These are phyloP conservation scores for Dilophus febrilis DNA, from an alignment of 2,888 invertebrate species.

Conservation along the genomic window DNA sequence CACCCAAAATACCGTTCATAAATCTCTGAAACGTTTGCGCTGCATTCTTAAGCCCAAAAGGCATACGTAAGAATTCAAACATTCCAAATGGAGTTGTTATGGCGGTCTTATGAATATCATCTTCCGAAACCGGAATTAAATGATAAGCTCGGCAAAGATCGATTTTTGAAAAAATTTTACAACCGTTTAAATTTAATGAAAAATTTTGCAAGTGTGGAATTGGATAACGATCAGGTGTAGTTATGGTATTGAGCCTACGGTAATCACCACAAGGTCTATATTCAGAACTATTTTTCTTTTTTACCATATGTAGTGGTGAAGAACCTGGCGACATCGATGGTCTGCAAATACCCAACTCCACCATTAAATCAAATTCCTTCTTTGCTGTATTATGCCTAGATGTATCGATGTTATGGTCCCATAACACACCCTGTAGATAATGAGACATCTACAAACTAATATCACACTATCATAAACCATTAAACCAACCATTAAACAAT, in stretches of 20 bases:
- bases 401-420: not conserved
- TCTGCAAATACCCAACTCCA: not conserved
- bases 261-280: conserved; percentile 18
- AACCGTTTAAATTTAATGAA: conserved; percentile 9
- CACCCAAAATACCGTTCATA: conserved; percentile 13
- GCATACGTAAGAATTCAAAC: conserved; percentile 18
- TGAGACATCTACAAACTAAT: too few species aligned
- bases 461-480: too few species aligned
- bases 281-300: not conserved
- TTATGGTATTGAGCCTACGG: conserved; percentile 15
- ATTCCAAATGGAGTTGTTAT: conserved; percentile 19
- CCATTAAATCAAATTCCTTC: not conserved
- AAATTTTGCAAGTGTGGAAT: conserved; percentile 16
- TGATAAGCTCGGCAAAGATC: conserved; percentile 17
- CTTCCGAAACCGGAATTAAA: conserved; percentile 18
- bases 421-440: too few species aligned
- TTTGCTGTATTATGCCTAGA: not conserved
- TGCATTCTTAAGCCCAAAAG: conserved; percentile 16
- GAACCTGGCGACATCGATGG: not conserved
- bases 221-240: conserved; percentile 16
- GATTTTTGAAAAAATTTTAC: conserved; percentile 12
- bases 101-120: conserved; percentile 19
- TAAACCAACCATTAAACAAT: too few species aligned
- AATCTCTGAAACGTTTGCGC: conserved; percentile 18
- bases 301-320: not conserved